These are phyloP conservation scores for Ursus arctos DNA, from an alignment of 2,113 vertebrate genomes.

Conservation along the genomic window DNA sequence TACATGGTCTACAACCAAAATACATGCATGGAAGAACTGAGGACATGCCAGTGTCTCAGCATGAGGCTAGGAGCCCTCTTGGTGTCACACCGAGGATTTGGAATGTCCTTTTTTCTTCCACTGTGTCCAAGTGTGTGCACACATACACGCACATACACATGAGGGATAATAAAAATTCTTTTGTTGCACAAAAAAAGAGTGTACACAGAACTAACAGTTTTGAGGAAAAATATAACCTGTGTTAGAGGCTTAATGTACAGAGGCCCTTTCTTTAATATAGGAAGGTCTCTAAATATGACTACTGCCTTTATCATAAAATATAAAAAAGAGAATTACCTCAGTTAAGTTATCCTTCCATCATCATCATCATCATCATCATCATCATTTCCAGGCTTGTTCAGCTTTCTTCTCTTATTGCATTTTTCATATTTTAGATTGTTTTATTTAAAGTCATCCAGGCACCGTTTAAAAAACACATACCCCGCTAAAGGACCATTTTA, in stretches of 20 bases:
- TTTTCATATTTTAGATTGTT: background rate
- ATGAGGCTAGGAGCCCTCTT: background rate
- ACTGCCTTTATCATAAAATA: background rate
- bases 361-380: background rate
- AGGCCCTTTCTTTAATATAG: background rate
- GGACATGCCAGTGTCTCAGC: accelerated
- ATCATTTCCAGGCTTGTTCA: background rate
- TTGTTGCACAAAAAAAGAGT: background rate
- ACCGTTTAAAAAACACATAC: background rate
- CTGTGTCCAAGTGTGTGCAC: background rate
- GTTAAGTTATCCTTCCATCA: background rate
- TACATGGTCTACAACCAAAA: background rate
- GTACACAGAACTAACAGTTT: background rate
- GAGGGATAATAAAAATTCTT: background rate
- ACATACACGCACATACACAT: background rate
- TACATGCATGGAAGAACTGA: background rate
- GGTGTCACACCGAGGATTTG: background rate
- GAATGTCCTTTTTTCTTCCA: background rate
- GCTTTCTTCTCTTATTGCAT: background rate
- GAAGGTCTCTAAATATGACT: background rate
- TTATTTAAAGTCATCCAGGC: background rate
- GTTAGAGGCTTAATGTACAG: background rate
- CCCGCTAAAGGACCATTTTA: background rate
- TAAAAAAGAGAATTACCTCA: background rate
- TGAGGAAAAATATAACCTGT: background rate